These are phyloP conservation scores for Taurulus bubalis DNA, from an alignment of 2,113 vertebrate species.

Conservation along the genomic window DNA sequence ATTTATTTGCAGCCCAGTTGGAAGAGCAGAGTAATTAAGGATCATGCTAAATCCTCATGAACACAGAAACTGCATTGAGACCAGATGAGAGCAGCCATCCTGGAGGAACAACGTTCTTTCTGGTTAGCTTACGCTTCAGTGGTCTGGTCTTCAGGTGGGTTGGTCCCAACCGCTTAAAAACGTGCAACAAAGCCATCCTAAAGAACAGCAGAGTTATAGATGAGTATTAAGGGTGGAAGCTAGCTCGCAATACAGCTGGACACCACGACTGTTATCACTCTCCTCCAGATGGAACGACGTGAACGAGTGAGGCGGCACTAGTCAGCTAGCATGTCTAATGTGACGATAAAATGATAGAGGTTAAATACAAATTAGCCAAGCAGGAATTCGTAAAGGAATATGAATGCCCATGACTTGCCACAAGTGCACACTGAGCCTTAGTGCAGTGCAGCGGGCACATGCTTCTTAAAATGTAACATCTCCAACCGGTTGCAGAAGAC, in stretches of 20 bases:
- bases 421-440: slow-evolving; percentile 13
- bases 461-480: slow-evolving; percentile 21
- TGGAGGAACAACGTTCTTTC: too few relatives aligned
- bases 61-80: neutral
- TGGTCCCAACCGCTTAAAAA: slow-evolving; percentile 11
- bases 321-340: slow-evolving; percentile 10
- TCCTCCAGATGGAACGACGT: slow-evolving; percentile 20
- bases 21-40: neutral
- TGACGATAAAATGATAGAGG: slow-evolving; percentile 20
- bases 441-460: slow-evolving; percentile 32
- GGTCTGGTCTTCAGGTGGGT: slow-evolving; percentile 25
- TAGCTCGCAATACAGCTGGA: slow-evolving; percentile 2
- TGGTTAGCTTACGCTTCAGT: neutral
- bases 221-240: slow-evolving; percentile 12
- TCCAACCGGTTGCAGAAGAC: slow-evolving; percentile 19
- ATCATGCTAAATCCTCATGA: slow-evolving; percentile 4
- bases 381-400: slow-evolving; percentile 40
- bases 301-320: slow-evolving; percentile 1
- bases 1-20: neutral
- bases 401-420: slow-evolving; percentile 15
- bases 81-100: neutral
- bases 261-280: slow-evolving; percentile 17
- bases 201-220: slow-evolving; percentile 28
- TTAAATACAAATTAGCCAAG: slow-evolving; percentile 42
- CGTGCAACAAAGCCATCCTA: neutral